These are phyloP conservation scores for Eremophila alpestris DNA, from an alignment of 2,797 vertebrate genomes.

Conservation along the genomic window DNA sequence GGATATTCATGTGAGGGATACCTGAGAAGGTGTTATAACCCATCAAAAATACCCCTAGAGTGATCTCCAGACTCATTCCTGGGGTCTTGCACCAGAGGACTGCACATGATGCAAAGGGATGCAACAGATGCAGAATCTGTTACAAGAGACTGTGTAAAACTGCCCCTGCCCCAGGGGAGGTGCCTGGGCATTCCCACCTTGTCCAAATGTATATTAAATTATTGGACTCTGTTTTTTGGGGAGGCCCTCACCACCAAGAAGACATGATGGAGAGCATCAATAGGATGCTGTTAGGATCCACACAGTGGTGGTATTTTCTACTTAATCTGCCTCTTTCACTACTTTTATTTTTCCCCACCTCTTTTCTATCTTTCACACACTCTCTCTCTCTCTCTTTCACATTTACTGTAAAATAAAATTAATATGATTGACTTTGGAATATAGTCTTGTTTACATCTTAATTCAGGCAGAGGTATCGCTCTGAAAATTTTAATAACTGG, in stretches of 20 bases:
- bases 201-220: neutral
- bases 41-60: neutral
- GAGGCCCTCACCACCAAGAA: neutral
- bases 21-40: neutral
- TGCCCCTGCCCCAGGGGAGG: fast-evolving
- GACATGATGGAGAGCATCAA: neutral
- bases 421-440: neutral
- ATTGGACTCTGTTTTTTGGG: neutral
- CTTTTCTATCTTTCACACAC: neutral
- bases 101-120: neutral
- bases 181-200: too few relatives aligned
- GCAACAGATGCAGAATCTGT: neutral
- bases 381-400: neutral
- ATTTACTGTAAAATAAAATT: neutral
- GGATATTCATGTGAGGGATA: neutral
- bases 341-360: neutral
- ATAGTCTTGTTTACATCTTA: neutral
- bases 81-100: too few relatives aligned
- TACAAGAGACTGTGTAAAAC: too few relatives aligned
- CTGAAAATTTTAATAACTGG: neutral
- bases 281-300: too few relatives aligned
- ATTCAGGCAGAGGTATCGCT: neutral
- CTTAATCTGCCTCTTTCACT: neutral
- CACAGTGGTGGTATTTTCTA: neutral
- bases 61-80: neutral